Base-by-base conservation (phyloP, 2,888 invertebrate genomes). In the Nemapogon koenigi region DNA sequence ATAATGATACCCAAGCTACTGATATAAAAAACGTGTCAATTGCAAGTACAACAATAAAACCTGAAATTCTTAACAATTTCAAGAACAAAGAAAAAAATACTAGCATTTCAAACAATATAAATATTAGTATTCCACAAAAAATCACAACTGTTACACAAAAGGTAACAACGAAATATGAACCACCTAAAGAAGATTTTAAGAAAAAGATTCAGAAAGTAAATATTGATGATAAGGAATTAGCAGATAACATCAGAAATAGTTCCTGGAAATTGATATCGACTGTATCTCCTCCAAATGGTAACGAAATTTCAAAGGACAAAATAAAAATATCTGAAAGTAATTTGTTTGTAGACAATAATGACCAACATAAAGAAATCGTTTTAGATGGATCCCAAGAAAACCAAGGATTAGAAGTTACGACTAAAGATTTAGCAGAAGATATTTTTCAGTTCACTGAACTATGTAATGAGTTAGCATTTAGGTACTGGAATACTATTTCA, bases 391-490 rank as follows among this genome's bases (percentile, higher is more conserved):
- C 70, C 1, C 62, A 68, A 44, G 72, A 75, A 60, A 76, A 76
- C 37, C 86, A 86, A 47, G 91, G 91, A 0, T 64, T 92, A 16
- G 92, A 92, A 59, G 88, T 87, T 2, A 92, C 90, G 16, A 86
- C 88, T 0, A 81, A 83, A 37, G 73, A 82, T 50, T 75, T 92
- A 17, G 88, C 87, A 41, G 83, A 85, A 41, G 92, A 94, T 56
- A 81, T 93, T 18, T 79, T 84, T n/a, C 83, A 87, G 40, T 94
- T 93, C 56, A 81, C 88, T 1, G 85, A 87, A 45, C 75, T 94
- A 2, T 92, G 92, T 57, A 94, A 94, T 57, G 91, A 94, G 55
- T 60, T 94, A 28, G 91, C 92, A 0, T 91, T 94, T 51, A 85
- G 86, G 48, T 90, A 92, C 56, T 93, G 92, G 92, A 83, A 83